Evolutionary conservation across 2,797 vertebrate species (phyloP).

Genomic region (Sebastes trivittatus): DNA sequence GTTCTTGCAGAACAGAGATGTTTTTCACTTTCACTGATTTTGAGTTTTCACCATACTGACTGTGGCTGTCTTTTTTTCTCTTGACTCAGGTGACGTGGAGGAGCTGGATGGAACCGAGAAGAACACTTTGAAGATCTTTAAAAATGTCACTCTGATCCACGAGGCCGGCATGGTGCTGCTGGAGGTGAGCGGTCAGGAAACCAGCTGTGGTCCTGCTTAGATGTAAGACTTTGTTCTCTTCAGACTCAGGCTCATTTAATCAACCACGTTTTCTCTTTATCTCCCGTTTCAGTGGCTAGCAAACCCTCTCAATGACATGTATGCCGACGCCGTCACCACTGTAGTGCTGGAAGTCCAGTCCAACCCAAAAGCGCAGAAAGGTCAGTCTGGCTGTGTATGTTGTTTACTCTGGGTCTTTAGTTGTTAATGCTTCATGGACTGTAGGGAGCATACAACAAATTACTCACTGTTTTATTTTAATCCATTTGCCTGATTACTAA

Average conservation of each 20-base stretch:
- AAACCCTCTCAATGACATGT: constrained; percentile 95
- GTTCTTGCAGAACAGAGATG: not conserved
- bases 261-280: not conserved
- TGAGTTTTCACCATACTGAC: not conserved
- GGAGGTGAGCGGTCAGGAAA: constrained; percentile 80
- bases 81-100: constrained; percentile 87
- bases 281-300: constrained; percentile 86
- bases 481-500: not conserved
- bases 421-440: not conserved
- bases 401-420: not conserved
- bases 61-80: not conserved
- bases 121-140: constrained; percentile 89
- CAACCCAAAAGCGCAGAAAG: constrained; percentile 93
- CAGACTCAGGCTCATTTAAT: not conserved
- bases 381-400: constrained; percentile 58
- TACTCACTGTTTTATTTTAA: not conserved
- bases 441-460: not conserved
- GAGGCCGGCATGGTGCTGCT: constrained; percentile 89
- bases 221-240: not conserved
- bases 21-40: not conserved
- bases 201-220: not conserved
- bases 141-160: constrained; percentile 87
- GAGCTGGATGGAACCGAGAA: constrained; percentile 91
- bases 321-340: constrained; percentile 91
- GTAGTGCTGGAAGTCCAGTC: constrained; percentile 93